Evolutionary conservation across 2,113 vertebrate genomes (phyloP).

Genomic region (Cichladusa arquata): DNA sequence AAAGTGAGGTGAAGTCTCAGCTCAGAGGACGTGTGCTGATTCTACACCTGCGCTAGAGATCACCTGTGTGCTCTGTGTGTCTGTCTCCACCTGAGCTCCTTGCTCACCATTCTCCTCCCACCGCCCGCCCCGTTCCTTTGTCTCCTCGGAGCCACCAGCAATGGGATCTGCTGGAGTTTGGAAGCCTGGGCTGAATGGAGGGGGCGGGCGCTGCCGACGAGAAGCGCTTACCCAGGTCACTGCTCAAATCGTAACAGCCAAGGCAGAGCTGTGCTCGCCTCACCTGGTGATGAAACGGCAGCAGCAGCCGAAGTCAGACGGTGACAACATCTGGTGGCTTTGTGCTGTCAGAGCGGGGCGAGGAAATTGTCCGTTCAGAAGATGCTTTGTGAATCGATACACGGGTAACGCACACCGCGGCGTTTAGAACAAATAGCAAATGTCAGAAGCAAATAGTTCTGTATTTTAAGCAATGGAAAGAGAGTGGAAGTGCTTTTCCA

Average conservation of each 20-base stretch:
- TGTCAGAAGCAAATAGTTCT: conserved; percentile 4
- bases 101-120: conserved; percentile 63
- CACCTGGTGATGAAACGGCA: background rate
- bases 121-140: conserved; percentile 59
- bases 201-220: background rate
- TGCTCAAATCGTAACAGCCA: background rate
- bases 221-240: background rate
- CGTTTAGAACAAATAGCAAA: conserved; percentile 22
- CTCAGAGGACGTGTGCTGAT: conserved; percentile 52
- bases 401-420: background rate
- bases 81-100: conserved; percentile 57
- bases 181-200: conserved; percentile 1
- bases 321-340: background rate
- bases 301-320: background rate
- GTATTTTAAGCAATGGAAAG: background rate
- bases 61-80: conserved; percentile 65
- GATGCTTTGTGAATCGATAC: conserved; percentile 3
- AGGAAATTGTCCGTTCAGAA: background rate
- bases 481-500: background rate
- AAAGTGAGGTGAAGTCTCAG: conserved; percentile 21
- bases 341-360: background rate
- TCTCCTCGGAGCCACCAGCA: conserved; percentile 47
- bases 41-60: conserved; percentile 11
- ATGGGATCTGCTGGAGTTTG: background rate
- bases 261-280: background rate